phyloP scores from a whole-genome alignment of 2,113 vertebrate genomes.

The Pteronura brasiliensis region DNA sequence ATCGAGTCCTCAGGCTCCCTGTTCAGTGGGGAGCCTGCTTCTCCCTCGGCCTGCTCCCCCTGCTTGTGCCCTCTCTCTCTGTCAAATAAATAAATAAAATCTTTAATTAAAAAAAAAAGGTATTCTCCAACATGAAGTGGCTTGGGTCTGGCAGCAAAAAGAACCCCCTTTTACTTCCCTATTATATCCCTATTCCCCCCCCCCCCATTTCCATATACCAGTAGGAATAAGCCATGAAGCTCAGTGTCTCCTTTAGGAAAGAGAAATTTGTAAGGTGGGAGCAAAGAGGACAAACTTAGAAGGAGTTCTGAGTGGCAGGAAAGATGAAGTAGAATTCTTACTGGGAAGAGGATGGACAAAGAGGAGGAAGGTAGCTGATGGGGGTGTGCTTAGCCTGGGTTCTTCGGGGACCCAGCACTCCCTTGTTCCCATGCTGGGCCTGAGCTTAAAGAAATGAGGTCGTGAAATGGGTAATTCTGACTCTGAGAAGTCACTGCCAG shows the following conservation, averaged over 20 bases:
- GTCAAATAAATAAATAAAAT: too few species aligned
- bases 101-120: not conserved
- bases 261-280: not conserved
- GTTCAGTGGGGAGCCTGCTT: too few species aligned
- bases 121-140: not conserved
- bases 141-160: not conserved
- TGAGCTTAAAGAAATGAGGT: not conserved
- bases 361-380: not conserved
- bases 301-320: not conserved
- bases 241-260: not conserved
- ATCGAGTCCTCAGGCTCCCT: too few species aligned
- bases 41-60: too few species aligned
- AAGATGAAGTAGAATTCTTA: not conserved
- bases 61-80: too few species aligned
- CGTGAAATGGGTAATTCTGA: not conserved
- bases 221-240: not conserved
- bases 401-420: not conserved
- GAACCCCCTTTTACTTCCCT: not conserved
- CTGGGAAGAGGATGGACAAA: not conserved
- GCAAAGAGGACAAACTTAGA: not conserved
- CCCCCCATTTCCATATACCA: not conserved
- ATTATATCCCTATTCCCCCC: not conserved
- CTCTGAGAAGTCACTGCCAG: not conserved
- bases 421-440: not conserved
- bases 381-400: not conserved